A percentile compares a stretch with the other conserved stretches of the same genome.
Evolutionary conservation across 2,888 invertebrate genomes (phyloP).

Genomic region (Fragum whitleyi): DNA sequence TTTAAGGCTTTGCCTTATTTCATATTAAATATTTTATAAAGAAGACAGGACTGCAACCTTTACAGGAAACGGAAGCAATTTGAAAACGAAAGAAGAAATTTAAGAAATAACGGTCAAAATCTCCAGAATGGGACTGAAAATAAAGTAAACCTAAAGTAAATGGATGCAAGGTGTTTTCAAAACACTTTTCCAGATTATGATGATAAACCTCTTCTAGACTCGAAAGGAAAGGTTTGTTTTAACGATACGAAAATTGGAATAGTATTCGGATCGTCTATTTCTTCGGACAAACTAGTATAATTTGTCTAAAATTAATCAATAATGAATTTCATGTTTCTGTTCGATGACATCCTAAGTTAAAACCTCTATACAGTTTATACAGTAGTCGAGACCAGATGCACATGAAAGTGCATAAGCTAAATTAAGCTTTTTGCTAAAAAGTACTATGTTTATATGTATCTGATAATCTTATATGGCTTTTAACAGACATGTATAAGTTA

Average conservation of each 20-base stretch:
- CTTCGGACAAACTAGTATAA: neutral
- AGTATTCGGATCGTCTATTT: neutral
- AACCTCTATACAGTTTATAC: too few species aligned
- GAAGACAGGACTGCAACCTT: too few species aligned
- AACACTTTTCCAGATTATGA: constrained; percentile 66
- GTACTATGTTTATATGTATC: neutral
- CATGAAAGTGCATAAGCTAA: neutral
- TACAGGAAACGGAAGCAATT: too few species aligned
- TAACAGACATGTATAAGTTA: too few species aligned
- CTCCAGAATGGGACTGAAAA: too few species aligned
- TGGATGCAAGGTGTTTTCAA: constrained; percentile 62
- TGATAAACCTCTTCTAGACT: constrained; percentile 53
- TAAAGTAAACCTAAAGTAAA: neutral
- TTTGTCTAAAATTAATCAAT: neutral
- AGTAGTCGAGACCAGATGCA: too few species aligned
- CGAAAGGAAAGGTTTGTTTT: constrained; percentile 67
- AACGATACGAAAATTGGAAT: too few species aligned
- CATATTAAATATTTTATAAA: too few species aligned
- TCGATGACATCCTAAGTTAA: too few species aligned
- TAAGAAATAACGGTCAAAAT: too few species aligned
- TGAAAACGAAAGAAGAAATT: too few species aligned
- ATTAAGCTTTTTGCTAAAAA: neutral
- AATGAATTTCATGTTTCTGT: neutral
- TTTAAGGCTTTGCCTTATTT: too few species aligned
- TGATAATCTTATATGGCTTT: neutral